Percentiles rank a stretch among this genome's conserved stretches.
These are phyloP conservation scores for Phasianus colchicus DNA, from an alignment of 2,113 vertebrate genomes.

Conservation along the genomic window DNA sequence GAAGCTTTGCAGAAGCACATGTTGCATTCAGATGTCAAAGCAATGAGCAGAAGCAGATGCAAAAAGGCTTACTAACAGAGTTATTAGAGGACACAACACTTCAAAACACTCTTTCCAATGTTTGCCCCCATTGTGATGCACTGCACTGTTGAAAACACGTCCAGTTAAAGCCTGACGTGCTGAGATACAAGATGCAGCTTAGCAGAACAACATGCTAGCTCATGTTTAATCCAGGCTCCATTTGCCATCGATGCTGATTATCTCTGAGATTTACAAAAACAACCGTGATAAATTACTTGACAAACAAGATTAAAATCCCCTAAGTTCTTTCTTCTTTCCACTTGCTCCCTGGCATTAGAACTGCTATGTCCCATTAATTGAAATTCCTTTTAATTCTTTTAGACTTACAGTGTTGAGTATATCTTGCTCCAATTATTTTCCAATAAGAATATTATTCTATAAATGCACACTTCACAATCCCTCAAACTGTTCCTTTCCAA, in stretches of 20 bases:
- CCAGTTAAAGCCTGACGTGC: not conserved
- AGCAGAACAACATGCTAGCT: not conserved
- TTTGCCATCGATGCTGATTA: slow-evolving; percentile 52
- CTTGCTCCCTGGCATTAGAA: slow-evolving; percentile 6
- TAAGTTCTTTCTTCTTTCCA: slow-evolving; percentile 30
- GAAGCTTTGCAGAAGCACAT: not conserved
- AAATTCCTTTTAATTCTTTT: slow-evolving; percentile 20
- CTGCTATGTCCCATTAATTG: slow-evolving; percentile 19
- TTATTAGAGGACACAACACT: accelerated
- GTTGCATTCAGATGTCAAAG: accelerated
- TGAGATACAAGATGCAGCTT: no score
- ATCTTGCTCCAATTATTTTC: slow-evolving; percentile 55
- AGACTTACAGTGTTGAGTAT: not conserved
- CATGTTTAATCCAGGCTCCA: slow-evolving; percentile 18
- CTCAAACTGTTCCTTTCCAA: not conserved
- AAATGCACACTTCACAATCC: not conserved
- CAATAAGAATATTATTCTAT: not conserved
- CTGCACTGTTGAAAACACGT: accelerated
- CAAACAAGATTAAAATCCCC: slow-evolving; percentile 66
- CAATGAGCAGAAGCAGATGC: accelerated
- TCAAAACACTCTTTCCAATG: accelerated
- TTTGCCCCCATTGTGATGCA: accelerated
- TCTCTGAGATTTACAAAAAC: slow-evolving; percentile 58
- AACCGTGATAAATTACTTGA: slow-evolving; percentile 67
- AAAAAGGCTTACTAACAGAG: accelerated